These are phyloP conservation scores for Sinotaia quadrata DNA, from an alignment of 2,888 invertebrate species.

Conservation along the genomic window DNA sequence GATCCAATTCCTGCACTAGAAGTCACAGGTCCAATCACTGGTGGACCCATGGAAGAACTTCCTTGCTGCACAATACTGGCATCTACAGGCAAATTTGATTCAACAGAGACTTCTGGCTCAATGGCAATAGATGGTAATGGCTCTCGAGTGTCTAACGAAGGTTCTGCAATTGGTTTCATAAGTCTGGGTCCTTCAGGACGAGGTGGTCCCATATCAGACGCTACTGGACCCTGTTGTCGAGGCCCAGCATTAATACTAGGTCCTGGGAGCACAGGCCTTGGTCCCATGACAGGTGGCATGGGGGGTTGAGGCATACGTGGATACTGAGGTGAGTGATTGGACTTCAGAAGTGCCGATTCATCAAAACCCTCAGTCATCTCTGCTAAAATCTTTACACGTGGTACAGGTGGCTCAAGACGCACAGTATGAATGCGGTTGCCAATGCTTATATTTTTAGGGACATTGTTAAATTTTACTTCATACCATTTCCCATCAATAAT, in stretches of 20 bases:
- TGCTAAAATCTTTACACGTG: constrained; percentile 88
- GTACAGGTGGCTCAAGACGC: constrained; percentile 87
- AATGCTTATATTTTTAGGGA: constrained; percentile 85
- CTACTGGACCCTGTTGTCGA: too few species aligned
- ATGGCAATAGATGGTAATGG: too few species aligned
- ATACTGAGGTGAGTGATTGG: constrained; percentile 14
- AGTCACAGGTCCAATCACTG: constrained; percentile 26
- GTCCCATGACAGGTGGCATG: constrained; percentile 1
- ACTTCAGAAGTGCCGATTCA: constrained; percentile 28
- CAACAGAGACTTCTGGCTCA: too few species aligned
- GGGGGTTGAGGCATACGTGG: constrained; percentile 12
- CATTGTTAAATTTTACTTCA: constrained; percentile 93
- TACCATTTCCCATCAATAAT: constrained; percentile 70
- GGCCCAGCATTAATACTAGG: neutral
- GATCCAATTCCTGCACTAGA: too few species aligned
- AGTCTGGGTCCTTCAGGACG: constrained; percentile 2
- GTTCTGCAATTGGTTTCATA: too few species aligned
- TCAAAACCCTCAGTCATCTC: constrained; percentile 44
- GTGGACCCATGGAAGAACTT: neutral
- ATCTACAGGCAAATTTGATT: neutral
- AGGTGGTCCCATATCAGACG: constrained; percentile 1
- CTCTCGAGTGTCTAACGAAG: too few species aligned
- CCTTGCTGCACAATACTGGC: constrained; percentile 11
- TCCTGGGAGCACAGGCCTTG: constrained; percentile 11
- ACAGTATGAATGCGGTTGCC: constrained; percentile 84